phyloP scores from a whole-genome alignment of 2,113 vertebrate genomes.

The Entelurus aequoreus region DNA sequence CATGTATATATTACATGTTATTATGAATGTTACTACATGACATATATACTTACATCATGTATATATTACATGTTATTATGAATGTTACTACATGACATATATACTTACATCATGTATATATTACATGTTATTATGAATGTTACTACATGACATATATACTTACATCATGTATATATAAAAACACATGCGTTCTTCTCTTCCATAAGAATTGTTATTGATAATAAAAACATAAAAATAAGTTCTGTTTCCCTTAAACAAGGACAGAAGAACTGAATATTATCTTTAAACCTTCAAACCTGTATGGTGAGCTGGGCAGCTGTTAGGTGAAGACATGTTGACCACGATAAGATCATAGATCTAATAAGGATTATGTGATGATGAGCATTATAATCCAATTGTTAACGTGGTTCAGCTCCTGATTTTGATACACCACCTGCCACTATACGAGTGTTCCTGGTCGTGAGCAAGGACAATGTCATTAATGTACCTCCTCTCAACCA shows the following conservation, averaged over 20 bases:
- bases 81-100: too few relatives aligned
- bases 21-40: too few relatives aligned
- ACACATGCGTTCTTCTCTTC: too few relatives aligned
- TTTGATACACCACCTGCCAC: constrained; percentile 49
- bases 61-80: too few relatives aligned
- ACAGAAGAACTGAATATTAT: constrained; percentile 43
- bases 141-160: too few relatives aligned
- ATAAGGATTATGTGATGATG: constrained; percentile 36
- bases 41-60: too few relatives aligned
- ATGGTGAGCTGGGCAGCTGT: neutral
- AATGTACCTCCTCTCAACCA: constrained; percentile 28
- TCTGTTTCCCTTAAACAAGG: neutral
- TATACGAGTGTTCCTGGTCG: constrained; percentile 13
- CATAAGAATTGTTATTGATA: too few relatives aligned
- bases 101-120: too few relatives aligned
- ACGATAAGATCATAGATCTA: constrained; percentile 39
- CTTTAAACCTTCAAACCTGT: constrained; percentile 24
- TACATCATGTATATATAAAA: too few relatives aligned
- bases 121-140: too few relatives aligned
- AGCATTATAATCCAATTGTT: constrained; percentile 39
- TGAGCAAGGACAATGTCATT: constrained; percentile 21
- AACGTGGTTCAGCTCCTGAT: constrained; percentile 25
- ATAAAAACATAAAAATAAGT: too few relatives aligned
- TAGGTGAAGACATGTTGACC: constrained; percentile 22
- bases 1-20: too few relatives aligned